phyloP scores from a whole-genome alignment of 2,113 vertebrate species.

The Agelaius tricolor region DNA sequence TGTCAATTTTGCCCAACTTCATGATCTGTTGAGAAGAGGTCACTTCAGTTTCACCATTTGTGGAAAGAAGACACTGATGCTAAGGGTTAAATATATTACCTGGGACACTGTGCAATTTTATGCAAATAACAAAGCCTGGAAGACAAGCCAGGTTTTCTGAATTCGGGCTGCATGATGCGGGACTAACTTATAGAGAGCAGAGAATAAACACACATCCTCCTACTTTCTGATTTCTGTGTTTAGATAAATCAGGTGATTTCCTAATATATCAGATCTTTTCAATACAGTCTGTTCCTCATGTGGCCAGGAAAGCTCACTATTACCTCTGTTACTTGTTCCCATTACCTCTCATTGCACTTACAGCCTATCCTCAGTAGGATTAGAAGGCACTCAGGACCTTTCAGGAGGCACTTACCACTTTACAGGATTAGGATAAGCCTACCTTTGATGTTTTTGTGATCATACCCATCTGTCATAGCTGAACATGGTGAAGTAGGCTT shows the following conservation, averaged over 20 bases:
- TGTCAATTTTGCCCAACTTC: neutral
- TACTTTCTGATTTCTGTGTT: neutral
- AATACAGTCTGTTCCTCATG: neutral
- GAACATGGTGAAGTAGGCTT: slow-evolving; percentile 19
- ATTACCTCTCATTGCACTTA: slow-evolving; percentile 12
- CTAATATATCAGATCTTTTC: neutral
- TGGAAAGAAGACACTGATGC: neutral
- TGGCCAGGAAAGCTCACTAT: neutral
- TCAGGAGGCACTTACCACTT: slow-evolving; percentile 38
- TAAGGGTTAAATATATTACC: neutral
- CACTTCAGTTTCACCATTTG: neutral
- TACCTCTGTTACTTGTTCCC: neutral
- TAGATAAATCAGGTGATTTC: neutral
- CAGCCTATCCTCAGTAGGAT: slow-evolving; percentile 17
- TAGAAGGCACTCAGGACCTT: slow-evolving; percentile 37
- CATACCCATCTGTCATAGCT: slow-evolving; percentile 45
- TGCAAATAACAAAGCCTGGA: neutral
- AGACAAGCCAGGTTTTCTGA: neutral
- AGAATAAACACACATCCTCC: neutral
- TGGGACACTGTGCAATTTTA: neutral
- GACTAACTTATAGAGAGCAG: neutral
- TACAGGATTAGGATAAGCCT: slow-evolving; percentile 52
- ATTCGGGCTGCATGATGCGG: neutral
- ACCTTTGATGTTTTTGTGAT: slow-evolving; percentile 56
- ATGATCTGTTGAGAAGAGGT: neutral